phyloP scores from a whole-genome alignment of 1,140 invertebrate species.

The Zaprionus lachaisei region DNA sequence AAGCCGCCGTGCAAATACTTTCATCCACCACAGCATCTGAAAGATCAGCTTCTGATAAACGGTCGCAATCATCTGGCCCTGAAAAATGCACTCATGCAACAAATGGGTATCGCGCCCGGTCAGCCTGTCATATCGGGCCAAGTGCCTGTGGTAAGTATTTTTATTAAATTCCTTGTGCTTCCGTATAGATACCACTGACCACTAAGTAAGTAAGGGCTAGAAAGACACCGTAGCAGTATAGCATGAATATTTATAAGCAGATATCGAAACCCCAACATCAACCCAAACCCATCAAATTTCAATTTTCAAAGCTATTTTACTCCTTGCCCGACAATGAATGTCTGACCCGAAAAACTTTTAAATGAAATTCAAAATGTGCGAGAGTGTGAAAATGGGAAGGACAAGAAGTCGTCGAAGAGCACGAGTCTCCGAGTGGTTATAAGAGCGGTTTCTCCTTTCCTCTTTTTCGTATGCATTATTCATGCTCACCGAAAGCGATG shows the following conservation, averaged over 20 bases:
- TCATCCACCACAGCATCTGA: slow-evolving; percentile 99
- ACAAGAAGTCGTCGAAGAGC: slow-evolving; percentile 5
- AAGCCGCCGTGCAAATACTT: slow-evolving; percentile 99
- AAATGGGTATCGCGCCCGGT: slow-evolving; percentile 95
- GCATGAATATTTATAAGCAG: slow-evolving; percentile 76
- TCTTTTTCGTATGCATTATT: slow-evolving; percentile 66
- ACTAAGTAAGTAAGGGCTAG: slow-evolving; percentile 2
- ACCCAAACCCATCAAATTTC: slow-evolving; percentile 17
- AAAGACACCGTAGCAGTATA: slow-evolving; percentile 36
- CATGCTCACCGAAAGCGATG: slow-evolving; percentile 35
- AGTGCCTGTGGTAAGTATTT: slow-evolving; percentile 94
- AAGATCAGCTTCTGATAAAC: slow-evolving; percentile 99
- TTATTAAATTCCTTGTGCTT: slow-evolving; percentile 65
- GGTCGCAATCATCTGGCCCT: slow-evolving; percentile 99
- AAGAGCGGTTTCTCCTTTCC: slow-evolving; percentile 24
- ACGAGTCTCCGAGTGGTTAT: neutral
- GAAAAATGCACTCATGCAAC: slow-evolving; percentile 98
- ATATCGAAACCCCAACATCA: slow-evolving; percentile 9
- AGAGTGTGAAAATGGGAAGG: slow-evolving; percentile 53
- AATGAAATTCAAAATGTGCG: slow-evolving; percentile 68
- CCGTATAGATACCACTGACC: neutral
- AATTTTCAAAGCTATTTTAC: slow-evolving; percentile 26
- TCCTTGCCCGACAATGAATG: slow-evolving; percentile 58
- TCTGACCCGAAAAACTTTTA: slow-evolving; percentile 30
- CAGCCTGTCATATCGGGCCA: slow-evolving; percentile 95